phyloP scores from a whole-genome alignment of 2,888 invertebrate species.

The Odontothrips loti region DNA sequence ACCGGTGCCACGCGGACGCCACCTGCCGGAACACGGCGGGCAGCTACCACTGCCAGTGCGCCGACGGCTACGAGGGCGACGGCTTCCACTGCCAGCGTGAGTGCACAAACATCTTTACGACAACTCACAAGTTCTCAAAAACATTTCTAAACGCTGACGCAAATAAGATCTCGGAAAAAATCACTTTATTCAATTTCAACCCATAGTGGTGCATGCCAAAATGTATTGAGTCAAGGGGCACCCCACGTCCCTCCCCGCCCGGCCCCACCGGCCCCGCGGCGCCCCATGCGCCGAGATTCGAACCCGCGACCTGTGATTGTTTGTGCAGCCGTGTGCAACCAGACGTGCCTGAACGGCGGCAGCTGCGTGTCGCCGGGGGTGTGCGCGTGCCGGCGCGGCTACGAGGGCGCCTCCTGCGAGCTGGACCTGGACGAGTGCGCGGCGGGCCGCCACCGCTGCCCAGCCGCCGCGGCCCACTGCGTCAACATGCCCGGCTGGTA shows the following conservation, averaged over 20 bases:
- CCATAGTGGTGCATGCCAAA: too few relatives aligned
- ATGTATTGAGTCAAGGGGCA: too few relatives aligned
- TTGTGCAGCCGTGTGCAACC: slow-evolving; percentile 70
- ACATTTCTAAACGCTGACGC: too few relatives aligned
- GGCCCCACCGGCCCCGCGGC: neutral
- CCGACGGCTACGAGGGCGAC: slow-evolving; percentile 69
- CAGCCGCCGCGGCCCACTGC: slow-evolving; percentile 67
- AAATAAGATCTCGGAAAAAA: too few relatives aligned
- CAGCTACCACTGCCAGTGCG: slow-evolving; percentile 72
- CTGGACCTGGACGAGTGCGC: slow-evolving; percentile 82
- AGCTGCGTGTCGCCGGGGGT: slow-evolving; percentile 69
- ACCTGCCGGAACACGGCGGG: slow-evolving; percentile 77
- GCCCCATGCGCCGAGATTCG: too few relatives aligned
- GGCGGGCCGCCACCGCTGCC: slow-evolving; percentile 65
- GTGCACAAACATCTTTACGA: too few relatives aligned
- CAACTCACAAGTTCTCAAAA: too few relatives aligned
- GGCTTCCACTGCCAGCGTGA: slow-evolving; percentile 76
- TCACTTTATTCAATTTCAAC: too few relatives aligned
- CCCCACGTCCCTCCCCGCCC: neutral
- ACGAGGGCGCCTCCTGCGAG: slow-evolving; percentile 77
- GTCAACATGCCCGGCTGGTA: slow-evolving; percentile 88
- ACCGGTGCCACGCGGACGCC: slow-evolving; percentile 71
- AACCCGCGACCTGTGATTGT: too few relatives aligned
- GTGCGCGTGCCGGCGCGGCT: slow-evolving; percentile 77
- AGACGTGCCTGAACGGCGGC: slow-evolving; percentile 79